phyloP scores from a whole-genome alignment of 1,140 invertebrate species.

The Brachionus calyciflorus region DNA sequence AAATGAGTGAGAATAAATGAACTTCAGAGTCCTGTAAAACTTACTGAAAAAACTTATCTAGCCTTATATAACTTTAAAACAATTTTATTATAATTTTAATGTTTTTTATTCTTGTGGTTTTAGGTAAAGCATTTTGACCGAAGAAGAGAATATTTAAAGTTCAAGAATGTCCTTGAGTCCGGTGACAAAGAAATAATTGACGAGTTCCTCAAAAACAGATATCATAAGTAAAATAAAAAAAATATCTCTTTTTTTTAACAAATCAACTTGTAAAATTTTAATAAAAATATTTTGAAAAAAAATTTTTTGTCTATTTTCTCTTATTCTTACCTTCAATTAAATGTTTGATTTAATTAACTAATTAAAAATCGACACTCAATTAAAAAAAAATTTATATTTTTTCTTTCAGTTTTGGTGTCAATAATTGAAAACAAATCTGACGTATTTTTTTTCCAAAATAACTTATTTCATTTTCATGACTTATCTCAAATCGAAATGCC shows the following conservation, averaged over 20 bases:
- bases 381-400: constrained; percentile 24
- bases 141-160: constrained; percentile 79
- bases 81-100: too few relatives aligned
- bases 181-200: constrained; percentile 32
- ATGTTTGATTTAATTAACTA: constrained; percentile 35
- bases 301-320: neutral
- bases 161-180: constrained; percentile 67
- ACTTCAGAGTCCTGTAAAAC: too few relatives aligned
- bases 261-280: too few relatives aligned
- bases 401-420: too few relatives aligned
- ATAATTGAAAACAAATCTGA: too few relatives aligned
- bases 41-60: too few relatives aligned
- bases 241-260: too few relatives aligned
- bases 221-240: constrained; percentile 25
- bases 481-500: too few relatives aligned
- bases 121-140: constrained; percentile 88
- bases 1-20: too few relatives aligned
- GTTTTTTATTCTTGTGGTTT: constrained; percentile 48
- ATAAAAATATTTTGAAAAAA: neutral
- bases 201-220: constrained; percentile 40
- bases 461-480: too few relatives aligned
- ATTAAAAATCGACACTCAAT: constrained; percentile 33
- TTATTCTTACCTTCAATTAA: constrained; percentile 5
- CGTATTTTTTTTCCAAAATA: too few relatives aligned
- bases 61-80: too few relatives aligned